Percentiles rank a stretch among this genome's conserved stretches.
These are phyloP conservation scores for Heptranchias perlo DNA, from an alignment of 2,113 vertebrate species.

Conservation along the genomic window DNA sequence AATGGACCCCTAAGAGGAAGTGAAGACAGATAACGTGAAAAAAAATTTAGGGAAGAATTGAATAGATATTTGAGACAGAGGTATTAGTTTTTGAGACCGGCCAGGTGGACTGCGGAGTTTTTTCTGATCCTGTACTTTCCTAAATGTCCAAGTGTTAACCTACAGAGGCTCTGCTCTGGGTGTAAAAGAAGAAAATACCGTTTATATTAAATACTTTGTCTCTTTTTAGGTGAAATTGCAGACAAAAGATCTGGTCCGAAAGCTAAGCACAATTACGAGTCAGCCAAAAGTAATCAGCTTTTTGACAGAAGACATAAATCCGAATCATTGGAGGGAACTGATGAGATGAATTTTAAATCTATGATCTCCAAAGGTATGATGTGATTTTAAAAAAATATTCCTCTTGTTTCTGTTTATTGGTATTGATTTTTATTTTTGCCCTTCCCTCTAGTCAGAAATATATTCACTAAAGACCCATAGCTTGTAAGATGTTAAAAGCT, in stretches of 20 bases:
- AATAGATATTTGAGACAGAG: neutral
- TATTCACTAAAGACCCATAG: neutral
- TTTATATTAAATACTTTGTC: slow-evolving; percentile 42
- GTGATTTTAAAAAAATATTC: neutral
- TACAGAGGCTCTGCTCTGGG: neutral
- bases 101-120: neutral
- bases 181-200: neutral
- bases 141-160: neutral
- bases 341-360: slow-evolving; percentile 52
- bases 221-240: slow-evolving; percentile 50
- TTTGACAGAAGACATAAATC: slow-evolving; percentile 52
- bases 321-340: slow-evolving; percentile 52
- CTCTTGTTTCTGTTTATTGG: too few species aligned
- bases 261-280: slow-evolving; percentile 53
- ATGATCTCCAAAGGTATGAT: slow-evolving; percentile 59
- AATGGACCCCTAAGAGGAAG: neutral
- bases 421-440: slow-evolving; percentile 46
- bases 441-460: neutral
- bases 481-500: too few species aligned
- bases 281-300: slow-evolving; percentile 47
- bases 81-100: neutral
- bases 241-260: slow-evolving; percentile 52
- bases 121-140: neutral
- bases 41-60: neutral
- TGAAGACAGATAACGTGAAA: neutral